A percentile compares a stretch with the other conserved stretches of the same genome.
These are phyloP conservation scores for Oryzias javanicus DNA, from an alignment of 2,113 vertebrate species.

Conservation along the genomic window DNA sequence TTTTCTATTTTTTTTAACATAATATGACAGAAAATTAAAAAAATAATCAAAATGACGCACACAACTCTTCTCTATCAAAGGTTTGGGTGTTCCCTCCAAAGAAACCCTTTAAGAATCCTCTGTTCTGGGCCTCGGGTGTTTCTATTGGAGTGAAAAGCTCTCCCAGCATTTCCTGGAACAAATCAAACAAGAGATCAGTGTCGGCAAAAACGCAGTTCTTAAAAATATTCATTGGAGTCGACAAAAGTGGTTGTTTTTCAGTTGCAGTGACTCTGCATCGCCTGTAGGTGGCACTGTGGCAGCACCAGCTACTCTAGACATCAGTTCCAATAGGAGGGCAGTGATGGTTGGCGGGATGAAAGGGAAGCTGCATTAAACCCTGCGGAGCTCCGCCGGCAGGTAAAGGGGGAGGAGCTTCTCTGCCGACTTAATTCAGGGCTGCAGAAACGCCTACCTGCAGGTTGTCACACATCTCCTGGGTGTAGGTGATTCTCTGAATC, in stretches of 20 bases:
- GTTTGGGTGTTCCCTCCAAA: conserved; percentile 93
- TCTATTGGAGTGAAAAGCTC: conserved; percentile 95
- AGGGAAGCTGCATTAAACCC: conserved; percentile 21
- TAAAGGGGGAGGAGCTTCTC: conserved; percentile 3
- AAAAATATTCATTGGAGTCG: not conserved
- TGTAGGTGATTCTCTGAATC: conserved; percentile 96
- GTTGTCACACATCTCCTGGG: conserved; percentile 97
- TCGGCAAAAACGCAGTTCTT: not conserved
- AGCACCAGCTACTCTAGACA: conserved; percentile 5
- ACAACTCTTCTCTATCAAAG: conserved; percentile 96
- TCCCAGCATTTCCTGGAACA: conserved; percentile 91
- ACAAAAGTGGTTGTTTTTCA: too few relatives aligned
- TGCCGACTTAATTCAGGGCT: conserved; percentile 3
- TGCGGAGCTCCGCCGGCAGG: conserved; percentile 14
- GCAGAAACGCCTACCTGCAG: conserved; percentile 83
- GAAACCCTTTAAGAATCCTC: conserved; percentile 96
- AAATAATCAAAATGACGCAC: conserved; percentile 75
- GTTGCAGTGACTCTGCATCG: not conserved
- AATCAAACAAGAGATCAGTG: not conserved
- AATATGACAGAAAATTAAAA: not conserved
- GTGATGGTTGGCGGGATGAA: not conserved
- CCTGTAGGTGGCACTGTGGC: conserved; percentile 62
- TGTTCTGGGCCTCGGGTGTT: conserved; percentile 95
- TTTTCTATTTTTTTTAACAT: conserved; percentile 1
- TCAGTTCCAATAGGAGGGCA: conserved; percentile 1